Base-by-base conservation (phyloP, 2,113 vertebrate species). In the Pelobates fuscus region DNA sequence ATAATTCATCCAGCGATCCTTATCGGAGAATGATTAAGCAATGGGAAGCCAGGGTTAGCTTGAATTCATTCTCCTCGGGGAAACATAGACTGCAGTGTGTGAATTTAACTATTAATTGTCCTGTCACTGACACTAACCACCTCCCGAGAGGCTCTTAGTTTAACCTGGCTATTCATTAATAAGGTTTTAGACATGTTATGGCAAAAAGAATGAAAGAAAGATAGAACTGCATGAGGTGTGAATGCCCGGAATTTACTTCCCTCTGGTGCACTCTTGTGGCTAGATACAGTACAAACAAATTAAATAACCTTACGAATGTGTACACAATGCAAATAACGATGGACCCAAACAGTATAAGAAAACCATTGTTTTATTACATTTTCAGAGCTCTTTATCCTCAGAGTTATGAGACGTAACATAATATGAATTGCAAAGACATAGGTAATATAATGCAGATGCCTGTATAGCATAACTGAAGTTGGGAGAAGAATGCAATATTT, bases 1-100 rank as follows among this genome's bases (percentile, higher is more conserved):
- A 77, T 77, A 77, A 77, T 77, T 77, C 73, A 77, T 77, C 73
- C 73, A 68, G 65, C 57, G 73, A 77, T 77, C 73, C 73, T 77
- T 77, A 77, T 77, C 73, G 6, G 18, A 77, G 73, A 68, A 68
- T 77, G 64, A 77, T 77, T 77, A 77, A 68, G 73, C 73, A 77
- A 77, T 68, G 65, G 73, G 65, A 68, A 77, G 73, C 32, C 73
- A 46, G 73, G 65, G 73, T 37, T 77, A 54, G 55, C 25, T 77
- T 60, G 55, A 77, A 77, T 68, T 77, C 26, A 61, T 52, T 68
- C 43, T 68, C 65, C 73, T 77, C 41, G 43, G 65, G 73, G 64
- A 68, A 75, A 68, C 41, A 44, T 29, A n/a, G 23, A 55, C 41
- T 68, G 29, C 58, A 32, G 64, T 44, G 20, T 77, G 55, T 68